Evolutionary conservation across 1,140 invertebrate genomes (phyloP).

Genomic region (Papilio xuthus): DNA sequence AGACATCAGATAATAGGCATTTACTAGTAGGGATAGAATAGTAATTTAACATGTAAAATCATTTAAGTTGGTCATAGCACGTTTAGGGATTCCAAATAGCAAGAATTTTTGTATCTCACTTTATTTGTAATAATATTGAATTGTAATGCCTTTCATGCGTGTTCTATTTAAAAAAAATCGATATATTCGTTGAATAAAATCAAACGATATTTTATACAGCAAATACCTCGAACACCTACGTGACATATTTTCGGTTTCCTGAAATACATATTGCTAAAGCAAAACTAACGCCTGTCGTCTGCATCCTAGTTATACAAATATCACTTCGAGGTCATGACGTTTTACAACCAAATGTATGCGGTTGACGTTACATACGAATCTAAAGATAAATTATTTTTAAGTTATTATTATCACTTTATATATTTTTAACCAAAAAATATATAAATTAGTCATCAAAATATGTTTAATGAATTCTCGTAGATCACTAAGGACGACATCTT

Average conservation of each 20-base stretch:
- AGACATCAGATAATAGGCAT: too few relatives aligned
- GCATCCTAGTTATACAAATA: slow-evolving; percentile 7
- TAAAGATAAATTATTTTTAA: too few relatives aligned
- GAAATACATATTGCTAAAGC: slow-evolving; percentile 7
- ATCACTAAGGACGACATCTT: too few relatives aligned
- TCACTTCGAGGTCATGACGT: not conserved
- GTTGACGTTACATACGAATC: not conserved
- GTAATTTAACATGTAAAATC: too few relatives aligned
- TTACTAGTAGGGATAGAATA: too few relatives aligned
- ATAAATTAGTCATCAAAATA: too few relatives aligned
- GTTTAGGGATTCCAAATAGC: too few relatives aligned
- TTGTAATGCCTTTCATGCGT: not conserved
- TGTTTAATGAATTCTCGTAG: too few relatives aligned
- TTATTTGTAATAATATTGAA: too few relatives aligned
- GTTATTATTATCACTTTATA: not conserved
- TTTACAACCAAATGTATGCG: not conserved
- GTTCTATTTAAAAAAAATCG: not conserved
- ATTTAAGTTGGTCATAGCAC: too few relatives aligned
- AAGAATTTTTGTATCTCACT: too few relatives aligned
- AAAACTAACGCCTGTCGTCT: not conserved
- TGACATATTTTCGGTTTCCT: slow-evolving; percentile 5
- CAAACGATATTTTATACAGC: not conserved
- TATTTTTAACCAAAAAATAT: too few relatives aligned
- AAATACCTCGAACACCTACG: not conserved
- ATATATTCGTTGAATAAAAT: not conserved